Evolutionary conservation across 2,797 vertebrate genomes (phyloP).

Genomic region (Cichlasoma orientale): DNA sequence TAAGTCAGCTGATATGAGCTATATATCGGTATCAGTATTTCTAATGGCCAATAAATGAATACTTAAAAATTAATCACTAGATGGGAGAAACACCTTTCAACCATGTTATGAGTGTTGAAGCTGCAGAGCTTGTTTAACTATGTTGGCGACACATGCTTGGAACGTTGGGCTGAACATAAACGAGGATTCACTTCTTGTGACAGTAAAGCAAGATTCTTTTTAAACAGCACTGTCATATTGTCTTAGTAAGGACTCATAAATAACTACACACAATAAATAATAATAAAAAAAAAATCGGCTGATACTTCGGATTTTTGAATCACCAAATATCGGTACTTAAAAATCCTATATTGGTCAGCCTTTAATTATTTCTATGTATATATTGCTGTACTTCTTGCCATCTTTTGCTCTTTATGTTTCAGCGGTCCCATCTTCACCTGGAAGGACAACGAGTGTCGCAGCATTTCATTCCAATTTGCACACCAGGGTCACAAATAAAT

Average conservation of each 20-base stretch:
- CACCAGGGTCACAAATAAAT: slow-evolving; percentile 61
- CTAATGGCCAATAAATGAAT: neutral
- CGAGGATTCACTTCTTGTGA: neutral
- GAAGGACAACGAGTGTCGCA: slow-evolving; percentile 68
- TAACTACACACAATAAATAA: neutral
- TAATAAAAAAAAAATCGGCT: neutral
- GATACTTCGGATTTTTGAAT: neutral
- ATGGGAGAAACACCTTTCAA: neutral
- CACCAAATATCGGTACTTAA: neutral
- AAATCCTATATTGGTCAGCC: neutral
- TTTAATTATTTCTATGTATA: neutral
- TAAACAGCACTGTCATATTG: neutral
- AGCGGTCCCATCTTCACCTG: slow-evolving; percentile 43
- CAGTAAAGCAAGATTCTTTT: neutral
- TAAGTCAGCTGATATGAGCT: neutral
- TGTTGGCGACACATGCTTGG: neutral
- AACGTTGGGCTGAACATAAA: neutral
- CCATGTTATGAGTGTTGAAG: neutral
- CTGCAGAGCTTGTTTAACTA: neutral
- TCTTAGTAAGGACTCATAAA: neutral
- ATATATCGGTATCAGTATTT: no score
- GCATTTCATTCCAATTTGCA: slow-evolving; percentile 62
- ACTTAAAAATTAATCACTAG: neutral
- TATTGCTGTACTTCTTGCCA: neutral
- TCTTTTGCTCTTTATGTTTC: slow-evolving; percentile 27